Evolutionary conservation across 2,888 invertebrate genomes (phyloP).

Genomic region (Achlya flavicornis): DNA sequence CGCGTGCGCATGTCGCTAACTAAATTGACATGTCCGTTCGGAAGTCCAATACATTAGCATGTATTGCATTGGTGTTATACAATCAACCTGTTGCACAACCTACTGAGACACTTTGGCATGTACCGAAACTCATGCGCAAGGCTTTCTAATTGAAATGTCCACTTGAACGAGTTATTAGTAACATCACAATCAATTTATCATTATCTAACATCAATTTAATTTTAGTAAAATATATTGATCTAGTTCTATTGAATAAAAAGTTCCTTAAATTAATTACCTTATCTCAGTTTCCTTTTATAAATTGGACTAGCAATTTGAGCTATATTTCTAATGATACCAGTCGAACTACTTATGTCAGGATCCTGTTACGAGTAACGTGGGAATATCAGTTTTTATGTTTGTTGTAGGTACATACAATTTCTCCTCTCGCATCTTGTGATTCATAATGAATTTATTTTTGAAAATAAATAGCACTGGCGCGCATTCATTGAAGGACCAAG

Average conservation of each 20-base stretch:
- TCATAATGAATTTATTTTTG: too few relatives aligned
- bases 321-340: neutral
- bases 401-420: neutral
- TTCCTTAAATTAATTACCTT: neutral
- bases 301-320: neutral
- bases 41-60: slow-evolving; percentile 73
- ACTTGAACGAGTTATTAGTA: slow-evolving; percentile 36
- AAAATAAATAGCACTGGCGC: too few relatives aligned
- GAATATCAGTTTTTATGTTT: neutral
- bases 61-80: slow-evolving; percentile 66
- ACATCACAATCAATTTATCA: slow-evolving; percentile 18
- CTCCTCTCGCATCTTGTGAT: too few relatives aligned
- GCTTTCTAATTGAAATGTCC: slow-evolving; percentile 65
- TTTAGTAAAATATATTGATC: neutral
- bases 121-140: slow-evolving; percentile 51
- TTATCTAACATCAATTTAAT: neutral
- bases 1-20: slow-evolving; percentile 37
- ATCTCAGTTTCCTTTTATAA: neutral
- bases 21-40: slow-evolving; percentile 71
- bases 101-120: slow-evolving; percentile 65
- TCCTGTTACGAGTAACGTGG: neutral
- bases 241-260: neutral
- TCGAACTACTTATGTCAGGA: neutral
- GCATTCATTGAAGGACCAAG: too few relatives aligned
- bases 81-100: slow-evolving; percentile 62